Percentiles rank a stretch among this genome's conserved stretches.
Conservation (phyloP, 2,888 invertebrate genomes). For the Mylabris sibirica region DNA sequence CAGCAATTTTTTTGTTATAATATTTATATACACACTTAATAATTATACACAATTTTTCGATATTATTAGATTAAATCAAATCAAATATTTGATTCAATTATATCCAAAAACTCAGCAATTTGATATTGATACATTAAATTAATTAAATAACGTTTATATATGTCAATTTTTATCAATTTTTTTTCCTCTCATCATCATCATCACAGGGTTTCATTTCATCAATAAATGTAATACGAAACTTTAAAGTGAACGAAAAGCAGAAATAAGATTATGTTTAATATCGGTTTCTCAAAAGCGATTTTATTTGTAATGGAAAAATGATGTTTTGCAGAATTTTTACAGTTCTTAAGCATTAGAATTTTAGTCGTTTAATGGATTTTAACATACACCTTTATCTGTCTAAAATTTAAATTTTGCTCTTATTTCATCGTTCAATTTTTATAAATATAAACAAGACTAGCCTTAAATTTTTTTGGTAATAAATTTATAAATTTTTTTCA, state of each 20-base stretch:
- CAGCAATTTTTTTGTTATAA: constrained; percentile 42
- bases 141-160: constrained; percentile 27
- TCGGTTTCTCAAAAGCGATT: not conserved
- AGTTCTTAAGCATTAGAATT: constrained; percentile 28
- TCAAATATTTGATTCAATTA: not conserved
- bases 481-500: constrained; percentile 25
- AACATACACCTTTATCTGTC: constrained; percentile 24
- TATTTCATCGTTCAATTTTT: constrained; percentile 18
- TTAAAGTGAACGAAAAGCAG: constrained; percentile 18
- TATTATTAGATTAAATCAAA: not conserved
- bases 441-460: constrained; percentile 33
- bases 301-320: not conserved
- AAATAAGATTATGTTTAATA: not conserved
- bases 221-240: constrained; percentile 39
- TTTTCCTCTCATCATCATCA: constrained; percentile 38
- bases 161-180: constrained; percentile 38
- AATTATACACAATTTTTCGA: constrained; percentile 8
- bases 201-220: constrained; percentile 57
- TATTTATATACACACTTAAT: constrained; percentile 44
- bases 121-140: constrained; percentile 30
- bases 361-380: constrained; percentile 21
- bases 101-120: constrained; percentile 37
- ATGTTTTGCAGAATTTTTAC: constrained; percentile 6
- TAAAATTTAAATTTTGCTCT: constrained; percentile 22
- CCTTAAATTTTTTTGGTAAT: constrained; percentile 32